Evolutionary conservation across 2,888 invertebrate genomes (phyloP), one percentile per base, ranked within the genome.

Genomic region (Gandaritis pyraliata): DNA sequence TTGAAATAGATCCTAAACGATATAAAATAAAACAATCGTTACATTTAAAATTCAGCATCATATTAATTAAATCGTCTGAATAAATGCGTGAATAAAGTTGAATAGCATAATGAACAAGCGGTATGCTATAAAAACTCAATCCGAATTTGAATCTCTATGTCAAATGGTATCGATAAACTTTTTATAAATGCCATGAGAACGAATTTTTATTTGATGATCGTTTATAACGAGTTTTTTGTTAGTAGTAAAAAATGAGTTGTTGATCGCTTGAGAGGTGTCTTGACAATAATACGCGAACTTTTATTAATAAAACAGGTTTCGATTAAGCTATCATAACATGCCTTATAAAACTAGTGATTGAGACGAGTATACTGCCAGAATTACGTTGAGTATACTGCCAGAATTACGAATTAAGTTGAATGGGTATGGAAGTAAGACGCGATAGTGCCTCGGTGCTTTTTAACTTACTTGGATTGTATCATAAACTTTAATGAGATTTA

Each of bases 251-350:
- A 73, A 73, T 65, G 71, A 75, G 79, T 78, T 75, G 75, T 75
- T 73, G 80, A 70, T 75, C 77, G 76, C 62, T 78, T 75, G 75
- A 78, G 80, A 80, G 77, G 69, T 72, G 68, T 71, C 50, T 69
- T 61, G 64, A 71, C 61, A 55, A 56, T 50, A 66, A 48, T 56
- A 33, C 30, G 23, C n/a, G 6, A 46, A 49, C 12, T 58, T 49
- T 46, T 46, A 61, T 47, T 16, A 54, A 43, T 43, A 38, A 41
- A 39, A 33, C 56, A 33, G 39, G 58, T 43, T 59, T 54, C 49
- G 16, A 50, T 58, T 39, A 51, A 47, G 41, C 33, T n/a, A 55
- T 33, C 23, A 18, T 15, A 13, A 46, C 47, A 58, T 47, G 30
- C 16, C 10, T 15, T 36, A 43, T 43, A 6, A 5, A 33, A 4